phyloP scores from a whole-genome alignment of 2,797 vertebrate genomes.

The Rousettus madagascariensis region DNA sequence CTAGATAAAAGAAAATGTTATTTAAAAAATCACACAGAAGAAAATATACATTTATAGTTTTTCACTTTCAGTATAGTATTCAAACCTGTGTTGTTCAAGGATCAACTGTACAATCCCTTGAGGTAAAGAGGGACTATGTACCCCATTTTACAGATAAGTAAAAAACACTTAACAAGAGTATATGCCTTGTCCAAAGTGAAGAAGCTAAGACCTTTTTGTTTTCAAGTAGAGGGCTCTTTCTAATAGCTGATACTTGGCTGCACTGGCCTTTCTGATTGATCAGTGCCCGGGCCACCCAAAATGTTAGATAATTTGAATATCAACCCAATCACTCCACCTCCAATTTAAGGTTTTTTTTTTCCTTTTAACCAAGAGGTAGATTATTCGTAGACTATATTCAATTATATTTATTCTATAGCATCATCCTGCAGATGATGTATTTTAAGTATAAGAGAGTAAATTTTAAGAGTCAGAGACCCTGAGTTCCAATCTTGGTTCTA shows the following conservation, averaged over 20 bases:
- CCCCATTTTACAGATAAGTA: not conserved
- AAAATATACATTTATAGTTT: not conserved
- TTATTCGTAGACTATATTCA: not conserved
- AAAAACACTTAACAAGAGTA: not conserved
- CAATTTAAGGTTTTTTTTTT: not conserved
- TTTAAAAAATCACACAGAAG: not conserved
- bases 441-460: conserved; percentile 32
- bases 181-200: not conserved
- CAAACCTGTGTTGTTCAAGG: not conserved
- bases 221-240: conserved; percentile 5
- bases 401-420: not conserved
- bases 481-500: not conserved
- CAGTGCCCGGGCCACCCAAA: not conserved
- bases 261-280: not conserved
- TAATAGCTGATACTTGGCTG: not conserved
- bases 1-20: not conserved
- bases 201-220: not conserved
- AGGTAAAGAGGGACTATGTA: not conserved
- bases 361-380: not conserved
- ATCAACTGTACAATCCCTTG: not conserved
- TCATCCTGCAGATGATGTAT: not conserved
- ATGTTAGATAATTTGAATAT: not conserved
- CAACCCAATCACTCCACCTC: not conserved
- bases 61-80: not conserved
- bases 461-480: not conserved